A percentile compares a stretch with the other conserved stretches of the same genome.
Conservation (phyloP, 92 coral and sea anemone species). For the Parazoanthus swiftii region DNA sequence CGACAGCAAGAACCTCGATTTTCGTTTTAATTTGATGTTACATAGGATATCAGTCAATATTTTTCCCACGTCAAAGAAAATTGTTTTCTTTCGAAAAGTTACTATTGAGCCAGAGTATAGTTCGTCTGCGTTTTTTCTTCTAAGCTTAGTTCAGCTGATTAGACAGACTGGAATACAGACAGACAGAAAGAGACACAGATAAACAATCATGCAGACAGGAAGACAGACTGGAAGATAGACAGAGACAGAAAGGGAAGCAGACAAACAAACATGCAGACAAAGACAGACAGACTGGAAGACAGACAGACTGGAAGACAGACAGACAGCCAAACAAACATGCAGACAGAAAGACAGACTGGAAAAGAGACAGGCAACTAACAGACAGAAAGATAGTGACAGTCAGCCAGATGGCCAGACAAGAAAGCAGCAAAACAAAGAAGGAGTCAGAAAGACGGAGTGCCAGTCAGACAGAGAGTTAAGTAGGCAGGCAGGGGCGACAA, state of each 20-base stretch:
- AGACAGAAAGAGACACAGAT: not conserved
- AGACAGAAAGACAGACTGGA: not conserved
- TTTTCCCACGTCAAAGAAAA: too few relatives aligned
- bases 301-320: not conserved
- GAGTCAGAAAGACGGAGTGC: not conserved
- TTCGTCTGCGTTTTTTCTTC: too few relatives aligned
- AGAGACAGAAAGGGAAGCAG: not conserved
- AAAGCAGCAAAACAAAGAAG: not conserved
- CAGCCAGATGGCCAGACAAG: not conserved
- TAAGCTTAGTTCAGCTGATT: too few relatives aligned
- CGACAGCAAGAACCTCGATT: too few relatives aligned
- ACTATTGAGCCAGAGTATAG: too few relatives aligned
- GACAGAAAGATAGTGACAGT: not conserved
- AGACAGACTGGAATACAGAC: not conserved
- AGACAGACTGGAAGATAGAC: not conserved
- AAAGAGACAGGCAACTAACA: not conserved
- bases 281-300: not conserved
- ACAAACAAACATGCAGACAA: not conserved
- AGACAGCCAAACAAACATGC: too few relatives aligned
- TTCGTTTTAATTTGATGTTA: too few relatives aligned
- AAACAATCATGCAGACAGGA: not conserved
- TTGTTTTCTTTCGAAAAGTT: too few relatives aligned
- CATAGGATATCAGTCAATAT: too few relatives aligned
- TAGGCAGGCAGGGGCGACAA: too few relatives aligned
- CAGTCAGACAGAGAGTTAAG: not conserved